Evolutionary conservation across 2,797 vertebrate genomes (phyloP).

Genomic region (Muscicapa striata): DNA sequence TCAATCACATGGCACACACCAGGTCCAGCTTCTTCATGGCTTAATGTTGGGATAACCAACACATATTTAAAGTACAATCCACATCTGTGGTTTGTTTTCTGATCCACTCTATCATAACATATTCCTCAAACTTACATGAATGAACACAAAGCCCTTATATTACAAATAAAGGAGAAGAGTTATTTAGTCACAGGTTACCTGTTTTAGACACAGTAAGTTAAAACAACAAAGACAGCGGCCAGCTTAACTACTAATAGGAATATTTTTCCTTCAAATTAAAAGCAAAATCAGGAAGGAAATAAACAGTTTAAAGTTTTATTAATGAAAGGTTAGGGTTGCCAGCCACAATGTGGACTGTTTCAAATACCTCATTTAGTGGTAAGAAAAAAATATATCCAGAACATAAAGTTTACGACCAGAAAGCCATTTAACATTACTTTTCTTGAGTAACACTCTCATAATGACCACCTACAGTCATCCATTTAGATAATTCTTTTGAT

Average conservation of each 20-base stretch:
- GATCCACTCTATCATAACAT: not conserved
- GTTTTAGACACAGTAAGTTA: not conserved
- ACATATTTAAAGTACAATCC: not conserved
- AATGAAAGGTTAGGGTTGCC: not conserved
- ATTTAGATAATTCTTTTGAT: not conserved
- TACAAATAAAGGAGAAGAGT: not conserved
- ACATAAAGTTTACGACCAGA: not conserved
- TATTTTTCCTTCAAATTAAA: not conserved
- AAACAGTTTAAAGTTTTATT: not conserved
- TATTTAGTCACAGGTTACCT: not conserved
- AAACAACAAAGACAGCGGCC: not conserved
- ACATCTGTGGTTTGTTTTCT: not conserved
- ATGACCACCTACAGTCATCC: not conserved
- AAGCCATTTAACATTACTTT: not conserved
- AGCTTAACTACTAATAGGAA: not conserved
- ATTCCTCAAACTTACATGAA: not conserved
- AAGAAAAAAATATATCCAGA: not conserved
- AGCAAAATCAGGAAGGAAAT: not conserved
- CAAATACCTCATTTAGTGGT: not conserved
- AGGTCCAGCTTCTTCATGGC: not conserved
- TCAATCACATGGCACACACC: accelerated
- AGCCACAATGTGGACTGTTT: not conserved
- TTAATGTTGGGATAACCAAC: not conserved
- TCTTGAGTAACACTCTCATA: not conserved
- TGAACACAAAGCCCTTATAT: not conserved